Base-by-base conservation (phyloP, 2,888 invertebrate species). In the Drosophila dives region DNA sequence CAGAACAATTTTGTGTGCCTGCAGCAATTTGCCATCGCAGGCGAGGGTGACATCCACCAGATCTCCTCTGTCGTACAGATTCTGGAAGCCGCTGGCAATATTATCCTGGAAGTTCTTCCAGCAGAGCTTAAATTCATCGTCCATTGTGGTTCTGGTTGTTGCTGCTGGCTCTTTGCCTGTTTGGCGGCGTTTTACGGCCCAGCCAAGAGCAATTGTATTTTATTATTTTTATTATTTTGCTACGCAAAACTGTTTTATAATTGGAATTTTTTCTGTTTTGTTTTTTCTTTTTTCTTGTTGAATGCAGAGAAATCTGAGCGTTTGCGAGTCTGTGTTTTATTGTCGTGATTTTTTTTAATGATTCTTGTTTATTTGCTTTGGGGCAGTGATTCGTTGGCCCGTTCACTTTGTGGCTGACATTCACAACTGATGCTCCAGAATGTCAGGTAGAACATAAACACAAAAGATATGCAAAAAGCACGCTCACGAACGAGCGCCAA, bases 1-100 rank as follows among this genome's bases (percentile, higher is more conserved):
- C 75, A 94, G 87, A 23, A 94, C 94, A 58, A 94, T 93, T 90
- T 94, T 94, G 81, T 94, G 94, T 15, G 94, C 94, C 80, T 94
- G 94, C 62, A 94, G 88, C 49, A 93, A 85, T 78, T 93, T 92
- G 32, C 94, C 94, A 85, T 94, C 94, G 75, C 94, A 94, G 42
- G 94, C 94, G 50, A 94, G 85, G 33, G 94, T 94, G 20, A 94
- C 94, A 85, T 94, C 94, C 15, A 94, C 94, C 69, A 94, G 88
- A 76, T 93, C 93, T 40, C 94, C 94, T 20, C 93, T 92, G 77
- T 93, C 93, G 69, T 92, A 93, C 15, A 93, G 80, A 80, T 92
- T 93, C 75, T 93, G 93, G 74, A 93, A 93, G 26, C 93, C 93
- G 66, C 92, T 92, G 45, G 93, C 92, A 61, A 93, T 93, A 70